Base-by-base conservation (phyloP, 2,113 vertebrate genomes). In the Hipposideros armiger region DNA sequence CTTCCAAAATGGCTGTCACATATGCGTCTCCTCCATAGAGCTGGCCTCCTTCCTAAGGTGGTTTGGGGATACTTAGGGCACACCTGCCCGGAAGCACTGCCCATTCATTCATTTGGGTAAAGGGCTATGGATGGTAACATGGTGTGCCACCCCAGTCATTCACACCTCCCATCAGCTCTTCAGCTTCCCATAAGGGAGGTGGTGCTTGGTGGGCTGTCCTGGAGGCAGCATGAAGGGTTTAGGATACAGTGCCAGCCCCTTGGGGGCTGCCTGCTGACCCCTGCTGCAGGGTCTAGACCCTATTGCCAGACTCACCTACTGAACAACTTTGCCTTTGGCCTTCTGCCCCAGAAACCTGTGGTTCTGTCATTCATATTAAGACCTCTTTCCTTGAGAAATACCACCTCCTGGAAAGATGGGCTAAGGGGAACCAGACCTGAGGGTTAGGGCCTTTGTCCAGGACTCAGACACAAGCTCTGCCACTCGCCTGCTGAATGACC, bases 1-100 rank as follows among this genome's bases (percentile, higher is more conserved):
- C 22, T 69, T 47, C 28, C 16, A 30, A 32, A 69, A 16, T 8
- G 19, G 56, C 36, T 36, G 22, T 3, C n/a, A 26, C 7, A 1
- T 16, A 22, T 0, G 19, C 72, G 11, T 32, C 24, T 52, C 72
- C 36, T n/a, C n/a, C 40, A 8, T 0, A 0, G 6, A 36, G 16
- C 30, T 17, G 15, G 50, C 54, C 64, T 64, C 30, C 82, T 40
- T 87, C 74, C 4, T 9, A 66, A 66, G 17, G 36, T 32, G 36
- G 58, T 58, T 13, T 17, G 42, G 28, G 60, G 52, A 32, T n/a
- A 28, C 26, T 36, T 28, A 54, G 40, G 40, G n/a, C 22, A 67
- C 7, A 45, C 24, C 52, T 10, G 60, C 62, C 72, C n/a, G 1
- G 0, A 64, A 84, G n/a, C 2, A 16, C 50, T n/a, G 52, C 62